Conservation (phyloP, 2,113 vertebrate genomes). For the Oophaga pumilio region DNA sequence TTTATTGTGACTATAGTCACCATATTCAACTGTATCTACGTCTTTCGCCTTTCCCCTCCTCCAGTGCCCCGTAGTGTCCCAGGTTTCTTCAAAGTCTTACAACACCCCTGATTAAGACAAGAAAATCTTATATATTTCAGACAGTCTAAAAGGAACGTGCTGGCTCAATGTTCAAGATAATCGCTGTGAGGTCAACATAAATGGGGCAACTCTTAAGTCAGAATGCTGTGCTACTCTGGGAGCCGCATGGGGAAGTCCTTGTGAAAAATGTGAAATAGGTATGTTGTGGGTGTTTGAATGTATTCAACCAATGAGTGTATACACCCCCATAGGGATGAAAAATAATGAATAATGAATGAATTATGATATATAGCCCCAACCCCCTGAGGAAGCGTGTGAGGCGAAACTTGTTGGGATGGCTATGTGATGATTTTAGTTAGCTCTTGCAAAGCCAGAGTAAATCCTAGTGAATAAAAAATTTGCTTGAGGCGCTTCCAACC, state of each 20-base stretch:
- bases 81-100: not conserved
- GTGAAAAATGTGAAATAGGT: conserved; percentile 77
- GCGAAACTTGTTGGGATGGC: no score
- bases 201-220: conserved; percentile 78
- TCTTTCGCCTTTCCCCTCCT: not conserved
- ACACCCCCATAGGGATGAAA: no score
- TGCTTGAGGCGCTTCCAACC: no score
- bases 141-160: conserved; percentile 78
- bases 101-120: not conserved
- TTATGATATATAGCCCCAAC: no score
- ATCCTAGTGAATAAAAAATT: no score
- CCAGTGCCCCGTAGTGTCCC: not conserved
- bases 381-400: no score
- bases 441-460: no score
- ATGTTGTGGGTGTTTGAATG: not conserved
- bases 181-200: conserved; percentile 80
- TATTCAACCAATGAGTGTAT: not conserved
- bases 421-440: no score
- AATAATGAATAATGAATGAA: no score
- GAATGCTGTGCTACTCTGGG: conserved; percentile 80
- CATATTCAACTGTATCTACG: not conserved
- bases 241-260: conserved; percentile 80
- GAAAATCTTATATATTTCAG: conserved; percentile 61
- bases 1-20: not conserved
- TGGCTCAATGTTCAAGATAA: conserved; percentile 76